A percentile compares a stretch with the other conserved stretches of the same genome.
Conservation (phyloP, 2,888 invertebrate species). For the Parascotia fuliginaria region DNA sequence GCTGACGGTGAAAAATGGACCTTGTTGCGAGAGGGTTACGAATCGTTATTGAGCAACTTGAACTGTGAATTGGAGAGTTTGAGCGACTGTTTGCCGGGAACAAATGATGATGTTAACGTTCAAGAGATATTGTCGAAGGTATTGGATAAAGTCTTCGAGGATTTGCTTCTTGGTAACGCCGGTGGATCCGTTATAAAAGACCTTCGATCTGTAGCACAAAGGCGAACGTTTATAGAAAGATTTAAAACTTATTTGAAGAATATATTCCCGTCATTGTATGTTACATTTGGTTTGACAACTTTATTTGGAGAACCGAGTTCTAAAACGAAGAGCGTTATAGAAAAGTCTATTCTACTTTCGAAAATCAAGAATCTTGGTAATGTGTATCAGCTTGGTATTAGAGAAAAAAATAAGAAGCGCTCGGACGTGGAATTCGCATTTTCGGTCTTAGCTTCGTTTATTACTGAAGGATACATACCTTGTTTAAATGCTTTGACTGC, state of each 20-base stretch:
- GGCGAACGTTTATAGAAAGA: conserved; percentile 58
- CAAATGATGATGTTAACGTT: conserved; percentile 80
- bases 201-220: conserved; percentile 60
- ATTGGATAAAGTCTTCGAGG: conserved; percentile 78
- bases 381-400: conserved; percentile 56
- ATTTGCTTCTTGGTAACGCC: conserved; percentile 67
- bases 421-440: conserved; percentile 64
- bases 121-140: conserved; percentile 78
- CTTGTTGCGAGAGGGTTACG: conserved; percentile 67
- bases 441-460: conserved; percentile 63
- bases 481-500: conserved; percentile 67
- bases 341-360: conserved; percentile 60
- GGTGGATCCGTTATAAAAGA: conserved; percentile 60
- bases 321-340: conserved; percentile 50
- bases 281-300: conserved; percentile 61
- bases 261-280: conserved; percentile 75
- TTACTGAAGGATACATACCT: conserved; percentile 76
- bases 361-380: conserved; percentile 60
- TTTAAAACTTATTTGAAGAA: conserved; percentile 74
- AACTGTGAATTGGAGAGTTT: conserved; percentile 66
- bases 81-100: conserved; percentile 80
- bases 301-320: conserved; percentile 56
- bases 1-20: conserved; percentile 81
- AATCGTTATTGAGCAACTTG: conserved; percentile 68
- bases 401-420: conserved; percentile 54